Base-by-base conservation (phyloP, 1,140 invertebrate species). In the Parasteatoda tepidariorum region DNA sequence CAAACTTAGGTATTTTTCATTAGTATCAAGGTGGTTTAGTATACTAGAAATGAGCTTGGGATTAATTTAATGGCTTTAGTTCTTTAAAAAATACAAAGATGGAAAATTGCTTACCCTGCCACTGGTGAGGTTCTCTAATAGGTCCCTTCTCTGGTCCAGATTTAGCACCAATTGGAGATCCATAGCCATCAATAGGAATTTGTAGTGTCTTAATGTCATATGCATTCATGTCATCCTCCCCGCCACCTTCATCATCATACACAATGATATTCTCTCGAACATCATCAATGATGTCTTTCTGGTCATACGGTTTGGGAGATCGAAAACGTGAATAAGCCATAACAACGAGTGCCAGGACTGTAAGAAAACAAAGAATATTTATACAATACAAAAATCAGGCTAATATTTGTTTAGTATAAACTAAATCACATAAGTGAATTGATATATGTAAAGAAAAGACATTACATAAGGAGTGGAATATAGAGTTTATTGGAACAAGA, bases 261-360 rank as follows among this genome's bases (percentile, higher is more conserved):
- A 97, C 97, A 86, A 99, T 98, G 75, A 99, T 98, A 89, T 98
- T 99, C 89, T 99, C 98, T 86, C 97, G 92, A n/a, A 99, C 96
- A 88, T 99, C 98, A 88, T 99, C 97, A 88, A 98, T 96, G 13
- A 97, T 96, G 48, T 98, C 96, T 88, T 98, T 90, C 26, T 98
- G 88, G 96, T 97, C 90, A 26, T 82, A 82, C 2, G 78, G 67
- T 48, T 82, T 82, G 94, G 96, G 54, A 95, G 97, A 94, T 79
- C 95, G 92, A 85, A 95, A 92, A 76, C 96, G 93, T 87, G 95
- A 97, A 90, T 97, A 98, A 0, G 97, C 95, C 84, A 98, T 95
- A 89, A 98, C 96, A 68, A 98, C 94, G 87, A 98, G 89, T 13
- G 98, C 96, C 84, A 99, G 90, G 22, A 84, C 84, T 84, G 66